Evolutionary conservation across 2,888 invertebrate species (phyloP), one percentile per base, ranked within the genome.

Genomic region (Pantelozetes paolii): DNA sequence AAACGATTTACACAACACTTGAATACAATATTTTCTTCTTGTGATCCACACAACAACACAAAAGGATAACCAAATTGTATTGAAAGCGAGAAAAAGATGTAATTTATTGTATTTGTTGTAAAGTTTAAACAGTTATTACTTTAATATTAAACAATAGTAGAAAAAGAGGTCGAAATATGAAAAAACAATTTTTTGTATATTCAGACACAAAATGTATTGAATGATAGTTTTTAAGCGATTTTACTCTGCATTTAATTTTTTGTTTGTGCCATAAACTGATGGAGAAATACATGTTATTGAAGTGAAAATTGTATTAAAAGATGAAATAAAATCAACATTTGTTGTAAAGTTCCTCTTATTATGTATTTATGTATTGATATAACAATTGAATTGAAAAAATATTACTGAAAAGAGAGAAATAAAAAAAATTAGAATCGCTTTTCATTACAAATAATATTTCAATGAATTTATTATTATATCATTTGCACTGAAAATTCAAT

Each of bases 81-180:
- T 20, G 23, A 54, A 54, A 54, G 54, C 20, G 54, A 54, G 23
- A 54, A 54, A 54, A 54, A 20, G 20, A 62, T 62, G 30, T 30
- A 32, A 62, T 62, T 26, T 62, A 62, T 62, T 62, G 62, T 62
- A 62, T 62, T 32, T 62, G 62, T 62, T 62, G 62, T 62, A 62
- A 32, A 32, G 54, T 20, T 32, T 62, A 62, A n/a, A 23, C 62
- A 62, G 62, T 62, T 62, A 62, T 62, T 62, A 28, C 36, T 62
- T 32, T 23, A 54, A n/a, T n/a, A n/a, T 54, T 54, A 54, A 54
- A 54, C 23, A 54, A 32, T 28, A 28, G 15, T 18, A 59, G 28
- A 28, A 59, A 28, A 62, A 62, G 30, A 30, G 2, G n/a, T 18
- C 5, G 32, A 62, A 13, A 20, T 11, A 54, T 8, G 26, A 20